A percentile compares a stretch with the other conserved stretches of the same genome.
phyloP scores from a whole-genome alignment of 1,140 invertebrate species.

The Brachionus asplanchnoidis region DNA sequence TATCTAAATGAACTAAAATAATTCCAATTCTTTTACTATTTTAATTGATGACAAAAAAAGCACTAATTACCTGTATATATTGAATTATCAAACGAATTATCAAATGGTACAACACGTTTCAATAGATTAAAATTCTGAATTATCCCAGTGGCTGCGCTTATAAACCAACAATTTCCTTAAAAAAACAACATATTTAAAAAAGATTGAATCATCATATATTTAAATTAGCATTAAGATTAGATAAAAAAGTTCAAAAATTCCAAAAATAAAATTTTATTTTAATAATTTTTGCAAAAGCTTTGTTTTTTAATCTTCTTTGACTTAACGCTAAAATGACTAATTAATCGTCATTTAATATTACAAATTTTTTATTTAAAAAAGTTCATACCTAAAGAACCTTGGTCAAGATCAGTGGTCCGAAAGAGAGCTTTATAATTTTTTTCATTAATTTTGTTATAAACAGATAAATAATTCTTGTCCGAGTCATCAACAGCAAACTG shows the following conservation, averaged over 20 bases:
- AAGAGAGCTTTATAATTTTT: slow-evolving; percentile 33
- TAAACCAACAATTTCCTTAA: slow-evolving; percentile 41
- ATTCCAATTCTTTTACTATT: not conserved
- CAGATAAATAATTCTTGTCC: not conserved
- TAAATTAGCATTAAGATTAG: not conserved
- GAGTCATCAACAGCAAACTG: slow-evolving; percentile 35
- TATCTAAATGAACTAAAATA: not conserved
- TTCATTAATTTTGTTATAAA: slow-evolving; percentile 14
- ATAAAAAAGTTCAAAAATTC: too few relatives aligned
- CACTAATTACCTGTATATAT: slow-evolving; percentile 2
- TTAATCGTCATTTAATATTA: not conserved
- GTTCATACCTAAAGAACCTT: slow-evolving; percentile 21
- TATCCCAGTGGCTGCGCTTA: slow-evolving; percentile 21
- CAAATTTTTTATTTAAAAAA: not conserved
- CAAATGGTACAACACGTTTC: slow-evolving; percentile 39
- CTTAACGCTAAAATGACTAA: not conserved
- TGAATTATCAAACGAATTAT: slow-evolving; percentile 32
- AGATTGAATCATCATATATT: not conserved
- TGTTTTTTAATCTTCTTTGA: not conserved
- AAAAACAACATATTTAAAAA: not conserved
- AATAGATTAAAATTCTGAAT: slow-evolving; percentile 36
- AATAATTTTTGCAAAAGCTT: too few relatives aligned
- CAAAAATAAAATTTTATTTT: too few relatives aligned
- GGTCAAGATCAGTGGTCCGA: slow-evolving; percentile 35
- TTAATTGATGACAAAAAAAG: slow-evolving; percentile 32